A percentile compares a stretch with the other conserved stretches of the same genome.
Evolutionary conservation across 2,797 vertebrate genomes (phyloP).

Genomic region (Amblyraja radiata): DNA sequence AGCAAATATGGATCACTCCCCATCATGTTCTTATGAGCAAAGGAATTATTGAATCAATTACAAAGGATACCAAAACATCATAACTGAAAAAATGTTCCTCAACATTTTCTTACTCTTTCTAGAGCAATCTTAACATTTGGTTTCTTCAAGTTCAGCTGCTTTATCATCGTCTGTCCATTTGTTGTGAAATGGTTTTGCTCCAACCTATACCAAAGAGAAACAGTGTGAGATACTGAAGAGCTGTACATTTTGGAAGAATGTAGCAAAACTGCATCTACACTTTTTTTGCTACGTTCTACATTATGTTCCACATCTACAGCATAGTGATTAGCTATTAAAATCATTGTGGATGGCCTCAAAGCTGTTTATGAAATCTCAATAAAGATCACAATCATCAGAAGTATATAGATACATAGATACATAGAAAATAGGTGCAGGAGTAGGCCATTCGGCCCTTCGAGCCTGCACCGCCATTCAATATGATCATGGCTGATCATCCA

Average conservation of each 20-base stretch:
- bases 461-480: too few species aligned
- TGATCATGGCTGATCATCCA: too few species aligned
- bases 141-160: neutral
- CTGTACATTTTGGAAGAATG: neutral
- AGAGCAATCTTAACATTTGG: neutral
- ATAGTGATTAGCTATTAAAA: too few species aligned
- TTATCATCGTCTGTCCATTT: neutral
- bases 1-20: too few species aligned
- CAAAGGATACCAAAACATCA: neutral
- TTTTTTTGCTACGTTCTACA: neutral
- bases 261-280: neutral
- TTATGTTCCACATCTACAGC: neutral
- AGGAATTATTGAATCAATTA: conserved; percentile 5
- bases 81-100: neutral
- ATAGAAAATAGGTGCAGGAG: too few species aligned
- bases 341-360: too few species aligned
- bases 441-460: too few species aligned
- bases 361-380: too few species aligned
- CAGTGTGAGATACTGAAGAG: neutral
- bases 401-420: too few species aligned
- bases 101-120: neutral
- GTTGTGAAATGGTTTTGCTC: conserved; percentile 24
- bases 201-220: conserved; percentile 7
- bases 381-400: too few species aligned
- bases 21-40: neutral